These are phyloP conservation scores for Dicranocentrus wangi DNA, from an alignment of 2,888 invertebrate genomes.

Conservation along the genomic window DNA sequence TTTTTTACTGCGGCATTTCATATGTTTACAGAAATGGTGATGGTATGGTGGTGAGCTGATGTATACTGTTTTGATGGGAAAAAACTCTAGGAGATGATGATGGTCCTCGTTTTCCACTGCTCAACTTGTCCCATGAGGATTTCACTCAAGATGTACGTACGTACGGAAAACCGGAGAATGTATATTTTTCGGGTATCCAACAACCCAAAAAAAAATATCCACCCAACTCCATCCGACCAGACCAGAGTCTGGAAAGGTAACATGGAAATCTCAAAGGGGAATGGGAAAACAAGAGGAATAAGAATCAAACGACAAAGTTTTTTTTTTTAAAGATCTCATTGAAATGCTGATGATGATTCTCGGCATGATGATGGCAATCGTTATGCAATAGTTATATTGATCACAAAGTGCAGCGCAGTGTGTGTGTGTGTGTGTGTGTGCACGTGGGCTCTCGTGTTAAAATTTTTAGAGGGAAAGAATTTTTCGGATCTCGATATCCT, in stretches of 20 bases:
- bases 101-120: slow-evolving; percentile 41
- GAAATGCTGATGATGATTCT: slow-evolving; percentile 8
- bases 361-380: background rate
- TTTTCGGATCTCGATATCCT: too few species aligned
- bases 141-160: slow-evolving; percentile 19
- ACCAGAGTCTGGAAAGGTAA: too few species aligned
- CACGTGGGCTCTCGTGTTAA: background rate
- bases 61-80: background rate
- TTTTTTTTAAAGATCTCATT: background rate
- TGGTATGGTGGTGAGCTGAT: slow-evolving; percentile 3
- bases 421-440: slow-evolving; percentile 2
- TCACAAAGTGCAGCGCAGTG: background rate
- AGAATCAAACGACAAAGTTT: too few species aligned
- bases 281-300: too few species aligned
- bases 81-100: slow-evolving; percentile 32
- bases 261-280: too few species aligned
- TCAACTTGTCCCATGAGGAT: slow-evolving; percentile 65
- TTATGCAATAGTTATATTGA: background rate
- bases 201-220: too few species aligned
- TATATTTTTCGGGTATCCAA: too few species aligned
- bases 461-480: too few species aligned
- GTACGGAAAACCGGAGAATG: too few species aligned
- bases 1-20: too few species aligned
- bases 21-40: too few species aligned
- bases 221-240: too few species aligned